Base-by-base conservation (phyloP, 2,888 invertebrate genomes). In the Mesorhabditis sp. region DNA sequence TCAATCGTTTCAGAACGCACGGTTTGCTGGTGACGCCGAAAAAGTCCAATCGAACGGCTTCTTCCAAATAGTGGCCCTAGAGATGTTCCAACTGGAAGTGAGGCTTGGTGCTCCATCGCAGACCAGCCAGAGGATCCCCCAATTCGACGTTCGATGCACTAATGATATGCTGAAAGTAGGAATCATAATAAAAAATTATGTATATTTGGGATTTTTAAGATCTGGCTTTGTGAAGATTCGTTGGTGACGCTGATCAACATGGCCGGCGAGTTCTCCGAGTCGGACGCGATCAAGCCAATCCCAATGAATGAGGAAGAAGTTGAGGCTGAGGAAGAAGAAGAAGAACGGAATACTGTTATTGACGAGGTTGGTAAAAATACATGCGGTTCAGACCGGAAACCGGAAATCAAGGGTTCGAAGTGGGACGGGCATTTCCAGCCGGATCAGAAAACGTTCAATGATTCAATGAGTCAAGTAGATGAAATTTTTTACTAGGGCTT, bases 141-240 rank as follows among this genome's bases (percentile, higher is more conserved):
- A 74, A 4, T 71, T 76, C 42, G 79, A 80, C 65, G 67, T 79
- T 15, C 68, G 71, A 13, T 79, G 79, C 68, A 64, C 66, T 44
- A 75, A 75, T 45, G 75, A 75, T 66, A 64, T 67, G 50, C 66
- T 74, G 64, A 72, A 72, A 68, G 73, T 73, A n/a, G 41, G 58
- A 42, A 65, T 68, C 13, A 28, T 10, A 5, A 4, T 61, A 43
- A 42, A 5, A 67, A 5, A 6, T 10, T 28, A 4, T 10, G 6
- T 42, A 66, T 15, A 41, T 61, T 50, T 58, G n/a, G 10, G 58
- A 4, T 43, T 64, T 73, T 77, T 45, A 41, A 78, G 72, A 66
- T 80, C 10, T 85, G 83, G 82, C 70, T 79, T 0, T 85, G 85
- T 70, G 73, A 82, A 0, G 85, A 85, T 70, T 83, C 85, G 4